phyloP scores from a whole-genome alignment of 2,113 vertebrate species.

The Thalassoma bifasciatum region DNA sequence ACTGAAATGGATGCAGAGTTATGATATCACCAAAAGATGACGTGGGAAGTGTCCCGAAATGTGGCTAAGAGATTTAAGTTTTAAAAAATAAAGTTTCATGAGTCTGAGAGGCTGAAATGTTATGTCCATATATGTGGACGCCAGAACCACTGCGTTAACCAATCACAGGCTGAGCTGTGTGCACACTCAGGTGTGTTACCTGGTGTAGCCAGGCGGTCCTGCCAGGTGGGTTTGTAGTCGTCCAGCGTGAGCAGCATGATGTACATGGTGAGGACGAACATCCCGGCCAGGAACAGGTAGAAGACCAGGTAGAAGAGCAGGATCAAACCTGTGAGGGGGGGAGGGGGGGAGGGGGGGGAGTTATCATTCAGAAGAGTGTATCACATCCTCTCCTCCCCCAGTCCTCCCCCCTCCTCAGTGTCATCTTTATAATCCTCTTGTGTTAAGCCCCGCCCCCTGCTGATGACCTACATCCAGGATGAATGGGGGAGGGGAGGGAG shows the following conservation, averaged over 20 bases:
- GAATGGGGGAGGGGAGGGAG: not conserved
- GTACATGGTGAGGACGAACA: constrained; percentile 79
- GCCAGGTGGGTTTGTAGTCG: constrained; percentile 78
- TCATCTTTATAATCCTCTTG: constrained; percentile 67
- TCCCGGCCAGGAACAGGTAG: constrained; percentile 73
- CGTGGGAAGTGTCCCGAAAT: too few relatives aligned
- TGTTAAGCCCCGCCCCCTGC: constrained; percentile 29
- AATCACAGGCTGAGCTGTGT: constrained; percentile 19
- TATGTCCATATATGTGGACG: too few relatives aligned
- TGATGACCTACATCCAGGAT: constrained; percentile 65
- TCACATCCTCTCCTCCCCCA: not conserved
- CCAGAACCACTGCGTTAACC: too few relatives aligned
- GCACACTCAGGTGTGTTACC: constrained; percentile 53
- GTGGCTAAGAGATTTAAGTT: too few relatives aligned
- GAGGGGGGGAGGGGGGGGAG: not conserved
- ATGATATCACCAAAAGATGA: too few relatives aligned
- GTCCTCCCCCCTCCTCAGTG: constrained; percentile 6
- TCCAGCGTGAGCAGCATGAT: constrained; percentile 77
- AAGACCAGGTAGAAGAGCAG: constrained; percentile 78
- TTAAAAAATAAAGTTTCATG: too few relatives aligned
- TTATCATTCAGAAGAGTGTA: not conserved
- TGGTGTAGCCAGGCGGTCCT: constrained; percentile 75
- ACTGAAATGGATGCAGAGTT: too few relatives aligned
- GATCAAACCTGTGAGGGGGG: constrained; percentile 64
- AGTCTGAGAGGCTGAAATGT: too few relatives aligned